phyloP scores from a whole-genome alignment of 1,140 invertebrate genomes.

The Hypothenemus hampei region DNA sequence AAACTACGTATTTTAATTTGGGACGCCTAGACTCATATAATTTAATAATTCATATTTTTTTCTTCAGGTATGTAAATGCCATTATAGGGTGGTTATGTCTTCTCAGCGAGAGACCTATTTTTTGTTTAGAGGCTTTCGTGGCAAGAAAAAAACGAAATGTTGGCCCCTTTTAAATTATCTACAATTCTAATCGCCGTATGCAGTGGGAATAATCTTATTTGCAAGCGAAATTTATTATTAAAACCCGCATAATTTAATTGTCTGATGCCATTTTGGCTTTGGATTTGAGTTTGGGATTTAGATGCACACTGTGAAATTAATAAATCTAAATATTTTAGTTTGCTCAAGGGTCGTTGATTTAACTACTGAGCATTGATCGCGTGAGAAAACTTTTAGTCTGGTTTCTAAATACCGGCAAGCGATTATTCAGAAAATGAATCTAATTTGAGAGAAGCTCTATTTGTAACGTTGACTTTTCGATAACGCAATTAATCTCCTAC shows the following conservation, averaged over 20 bases:
- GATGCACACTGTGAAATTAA: slow-evolving; percentile 30
- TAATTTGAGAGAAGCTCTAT: too few species aligned
- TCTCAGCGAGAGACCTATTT: slow-evolving; percentile 21
- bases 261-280: too few species aligned
- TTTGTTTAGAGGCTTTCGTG: slow-evolving; percentile 13
- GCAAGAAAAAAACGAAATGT: slow-evolving; percentile 27
- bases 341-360: not conserved
- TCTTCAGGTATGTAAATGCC: slow-evolving; percentile 6
- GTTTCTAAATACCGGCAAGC: too few species aligned
- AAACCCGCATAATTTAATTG: slow-evolving; percentile 23
- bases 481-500: too few species aligned
- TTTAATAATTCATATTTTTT: slow-evolving; percentile 22
- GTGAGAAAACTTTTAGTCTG: not conserved
- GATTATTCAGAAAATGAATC: too few species aligned
- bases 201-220: slow-evolving; percentile 18
- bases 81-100: slow-evolving; percentile 15
- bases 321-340: slow-evolving; percentile 30
- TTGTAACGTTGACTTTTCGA: too few species aligned
- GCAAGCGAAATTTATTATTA: slow-evolving; percentile 10
- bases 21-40: not conserved
- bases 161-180: slow-evolving; percentile 29
- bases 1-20: too few species aligned
- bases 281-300: slow-evolving; percentile 14
- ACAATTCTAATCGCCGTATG: slow-evolving; percentile 10
- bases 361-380: not conserved